Percentiles rank a stretch among this genome's conserved stretches.
phyloP scores from a whole-genome alignment of 2,888 invertebrate species.

The Synanthedon myopaeformis region DNA sequence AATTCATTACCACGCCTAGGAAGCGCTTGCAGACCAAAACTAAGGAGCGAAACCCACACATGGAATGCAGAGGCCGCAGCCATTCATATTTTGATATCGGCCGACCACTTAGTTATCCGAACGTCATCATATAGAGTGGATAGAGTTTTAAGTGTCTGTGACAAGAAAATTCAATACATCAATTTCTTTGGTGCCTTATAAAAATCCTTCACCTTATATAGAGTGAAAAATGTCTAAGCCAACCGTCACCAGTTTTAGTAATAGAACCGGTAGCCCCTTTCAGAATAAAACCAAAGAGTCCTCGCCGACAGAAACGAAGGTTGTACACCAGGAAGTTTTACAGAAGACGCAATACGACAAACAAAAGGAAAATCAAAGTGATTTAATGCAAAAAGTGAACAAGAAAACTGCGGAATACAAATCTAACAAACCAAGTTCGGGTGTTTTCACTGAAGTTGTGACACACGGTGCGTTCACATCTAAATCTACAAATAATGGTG shows the following conservation, averaged over 20 bases:
- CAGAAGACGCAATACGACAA: slow-evolving; percentile 43
- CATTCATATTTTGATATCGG: slow-evolving; percentile 38
- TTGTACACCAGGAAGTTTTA: slow-evolving; percentile 42
- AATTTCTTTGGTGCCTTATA: slow-evolving; percentile 28
- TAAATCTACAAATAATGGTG: slow-evolving; percentile 30
- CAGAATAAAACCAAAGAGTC: slow-evolving; percentile 24
- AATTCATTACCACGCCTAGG: slow-evolving; percentile 64
- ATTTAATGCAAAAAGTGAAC: slow-evolving; percentile 45
- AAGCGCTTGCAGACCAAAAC: slow-evolving; percentile 55
- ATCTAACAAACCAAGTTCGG: slow-evolving; percentile 48
- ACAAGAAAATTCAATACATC: slow-evolving; percentile 25
- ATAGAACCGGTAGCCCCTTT: slow-evolving; percentile 33
- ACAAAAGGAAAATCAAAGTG: slow-evolving; percentile 52
- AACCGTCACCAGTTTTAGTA: slow-evolving; percentile 47
- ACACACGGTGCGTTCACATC: slow-evolving; percentile 56
- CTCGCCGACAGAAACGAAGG: slow-evolving; percentile 15
- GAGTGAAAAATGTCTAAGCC: slow-evolving; percentile 41
- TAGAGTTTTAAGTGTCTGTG: slow-evolving; percentile 22
- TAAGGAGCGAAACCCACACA: slow-evolving; percentile 66
- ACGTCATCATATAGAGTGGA: slow-evolving; percentile 40
- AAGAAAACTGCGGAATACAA: slow-evolving; percentile 58
- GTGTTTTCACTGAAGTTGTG: slow-evolving; percentile 58
- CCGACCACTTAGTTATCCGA: slow-evolving; percentile 42
- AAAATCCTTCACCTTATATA: slow-evolving; percentile 16
- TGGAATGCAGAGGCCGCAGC: slow-evolving; percentile 38